Evolutionary conservation across 2,113 vertebrate genomes (phyloP), one percentile per base, ranked within the genome.

Genomic region (Arizona elegans): DNA sequence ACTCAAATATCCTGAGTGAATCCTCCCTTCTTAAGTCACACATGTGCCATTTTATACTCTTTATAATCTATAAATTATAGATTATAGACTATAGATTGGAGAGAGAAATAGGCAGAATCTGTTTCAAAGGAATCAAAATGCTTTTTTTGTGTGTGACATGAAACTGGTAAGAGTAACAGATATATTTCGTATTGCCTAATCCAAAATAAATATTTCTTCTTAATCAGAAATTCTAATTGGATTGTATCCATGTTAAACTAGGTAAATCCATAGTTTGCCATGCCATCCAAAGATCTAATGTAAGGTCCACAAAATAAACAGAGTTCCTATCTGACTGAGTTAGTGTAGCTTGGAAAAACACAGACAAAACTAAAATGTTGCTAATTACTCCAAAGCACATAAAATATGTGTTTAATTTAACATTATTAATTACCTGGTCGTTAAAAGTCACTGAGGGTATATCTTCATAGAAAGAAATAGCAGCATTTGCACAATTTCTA

Each of bases 1-100:
- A 89, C 92, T 93, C 92, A 93, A 90, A 93, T 93, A 93, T 93
- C 92, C 92, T 65, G 89, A 93, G 89, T 93, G 56, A 90, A 90
- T 50, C 81, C 81, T 93, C 89, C 92, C 81, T 93, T 89, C 90
- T 85, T 85, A 93, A 93, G 89, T 85, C 87, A 90, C 89, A 93
- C 92, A 93, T 93, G 15, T 87, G 24, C 81, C 56, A 90, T 93
- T 87, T 81, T 90, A 53, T 53, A 53, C 47, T 86, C 56, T 89
- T 19, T 88, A 15, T 58, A 62, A 11, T 43, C n/a, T 19, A 8
- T 86, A 24, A n/a, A 24, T 43, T n/a, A 5, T 87, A 17, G 23
- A 15, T 55, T n/a, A 5, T 38, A 24, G 47, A 24, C 55, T n/a
- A 5, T 87, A 17, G 23, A 15, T 55, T n/a, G 9, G 47, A 23